Base-by-base conservation (phyloP, 2,888 invertebrate species). In the Lasioglossum figueresi region DNA sequence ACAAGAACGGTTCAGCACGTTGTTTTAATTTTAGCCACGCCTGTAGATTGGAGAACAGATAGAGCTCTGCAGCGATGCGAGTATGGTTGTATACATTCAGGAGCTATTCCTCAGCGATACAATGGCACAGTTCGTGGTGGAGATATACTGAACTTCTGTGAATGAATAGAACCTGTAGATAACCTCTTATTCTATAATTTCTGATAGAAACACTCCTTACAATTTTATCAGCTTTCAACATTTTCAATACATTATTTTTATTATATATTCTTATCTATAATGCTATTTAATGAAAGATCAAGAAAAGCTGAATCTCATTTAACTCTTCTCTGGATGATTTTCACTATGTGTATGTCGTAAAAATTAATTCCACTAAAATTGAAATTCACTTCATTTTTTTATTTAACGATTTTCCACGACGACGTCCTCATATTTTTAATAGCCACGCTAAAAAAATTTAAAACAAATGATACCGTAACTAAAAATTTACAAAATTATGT, bases 51-150 rank as follows among this genome's bases (percentile, higher is more conserved):
- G 27, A 4, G 31, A 37, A 34, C 40, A 40, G n/a, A 45, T 63
- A 63, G 37, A 56, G 40, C 31, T 52, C 8, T n/a, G 16, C 40
- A 45, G 14, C 16, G 34, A 19, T 14, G 59, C 4, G 34, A 27
- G 14, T n/a, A 31, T 6, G 59, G 79, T 37, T 48, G 72, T 37
- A 48, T 34, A 6, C 43, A 75, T 68, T 75, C 16, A 31, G 74
- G 80, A 4, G 40, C 12, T 37, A 14, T 40, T 4, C n/a, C n/a
- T n/a, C 12, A 37, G 40, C 23, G n/a, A n/a, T 70, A 37, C 37
- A 10, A 68, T 68, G 23, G 37, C 10, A 23, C 34, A 66, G 19
- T 63, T 16, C 37, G 23, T 37, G 23, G 68, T 1, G 19, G 10
- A 68, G 68, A 68, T 68, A 68, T 23, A 37, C 34, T 2, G 31